Conservation (phyloP, 2,113 vertebrate species). For the Agapornis roseicollis region DNA sequence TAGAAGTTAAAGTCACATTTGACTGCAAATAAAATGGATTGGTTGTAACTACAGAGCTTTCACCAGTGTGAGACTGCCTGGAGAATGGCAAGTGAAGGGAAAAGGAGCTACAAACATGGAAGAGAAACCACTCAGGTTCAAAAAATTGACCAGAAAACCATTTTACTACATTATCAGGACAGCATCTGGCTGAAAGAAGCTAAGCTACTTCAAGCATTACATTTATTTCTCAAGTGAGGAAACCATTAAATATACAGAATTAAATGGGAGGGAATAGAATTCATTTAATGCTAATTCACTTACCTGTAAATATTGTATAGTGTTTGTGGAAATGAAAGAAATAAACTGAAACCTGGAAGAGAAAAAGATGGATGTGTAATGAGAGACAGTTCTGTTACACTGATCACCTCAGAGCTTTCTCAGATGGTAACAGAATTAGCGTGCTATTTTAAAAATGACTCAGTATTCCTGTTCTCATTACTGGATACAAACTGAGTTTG, state of each 20-base stretch:
- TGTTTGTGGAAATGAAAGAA: conserved; percentile 63
- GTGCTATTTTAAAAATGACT: not conserved
- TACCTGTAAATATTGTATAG: conserved; percentile 65
- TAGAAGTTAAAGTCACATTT: not conserved
- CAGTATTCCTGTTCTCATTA: not conserved
- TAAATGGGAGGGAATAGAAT: not conserved
- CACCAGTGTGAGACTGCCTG: not conserved
- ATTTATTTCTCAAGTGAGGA: not conserved
- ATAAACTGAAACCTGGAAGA: conserved; percentile 58
- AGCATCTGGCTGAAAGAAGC: not conserved
- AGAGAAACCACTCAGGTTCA: not conserved
- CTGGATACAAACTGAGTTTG: not conserved
- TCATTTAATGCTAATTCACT: not conserved
- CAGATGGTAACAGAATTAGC: not conserved
- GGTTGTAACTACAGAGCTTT: not conserved
- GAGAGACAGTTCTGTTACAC: not conserved
- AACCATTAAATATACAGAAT: not conserved
- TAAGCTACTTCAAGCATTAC: not conserved
- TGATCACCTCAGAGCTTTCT: not conserved
- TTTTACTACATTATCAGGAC: not conserved
- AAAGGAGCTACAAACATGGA: not conserved
- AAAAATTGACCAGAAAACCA: not conserved
- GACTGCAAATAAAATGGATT: not conserved
- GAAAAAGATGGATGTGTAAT: not conserved
- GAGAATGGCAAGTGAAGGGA: not conserved